phyloP scores from a whole-genome alignment of 2,113 vertebrate genomes.

The Martes martes region DNA sequence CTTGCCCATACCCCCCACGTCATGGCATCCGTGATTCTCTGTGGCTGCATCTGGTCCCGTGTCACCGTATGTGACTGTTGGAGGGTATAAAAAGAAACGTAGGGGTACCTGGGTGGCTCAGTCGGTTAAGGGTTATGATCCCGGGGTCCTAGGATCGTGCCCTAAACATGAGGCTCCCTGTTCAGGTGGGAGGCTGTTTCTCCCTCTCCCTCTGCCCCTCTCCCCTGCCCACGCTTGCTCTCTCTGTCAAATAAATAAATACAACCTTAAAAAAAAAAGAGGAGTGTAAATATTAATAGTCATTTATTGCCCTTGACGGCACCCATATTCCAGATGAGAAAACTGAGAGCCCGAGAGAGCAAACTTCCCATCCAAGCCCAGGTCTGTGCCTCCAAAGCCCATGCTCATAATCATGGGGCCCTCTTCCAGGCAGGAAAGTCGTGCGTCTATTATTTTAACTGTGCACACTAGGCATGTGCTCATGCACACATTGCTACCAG shows the following conservation, averaged over 20 bases:
- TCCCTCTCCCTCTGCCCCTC: neutral
- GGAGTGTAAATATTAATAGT: neutral
- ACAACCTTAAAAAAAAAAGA: neutral
- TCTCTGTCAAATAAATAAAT: neutral
- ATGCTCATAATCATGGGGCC: fast-evolving
- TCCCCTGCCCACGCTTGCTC: neutral
- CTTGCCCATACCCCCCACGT: too few species aligned
- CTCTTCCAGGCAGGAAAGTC: neutral
- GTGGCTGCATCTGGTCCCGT: too few species aligned
- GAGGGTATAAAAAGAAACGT: neutral
- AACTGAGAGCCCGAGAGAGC: neutral
- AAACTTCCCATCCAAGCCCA: neutral
- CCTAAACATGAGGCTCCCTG: neutral
- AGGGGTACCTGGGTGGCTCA: neutral
- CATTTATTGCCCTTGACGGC: neutral
- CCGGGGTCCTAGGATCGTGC: neutral
- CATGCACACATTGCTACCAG: fast-evolving
- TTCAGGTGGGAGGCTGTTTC: neutral
- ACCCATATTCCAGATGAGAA: neutral
- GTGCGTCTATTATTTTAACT: neutral
- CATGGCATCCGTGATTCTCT: neutral
- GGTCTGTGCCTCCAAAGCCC: neutral
- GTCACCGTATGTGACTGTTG: neutral
- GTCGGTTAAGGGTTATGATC: neutral
- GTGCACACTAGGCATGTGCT: neutral